Evolutionary conservation across 2,888 invertebrate genomes (phyloP), one percentile per base, ranked within the genome.

Genomic region (Lochmaea crataegi): DNA sequence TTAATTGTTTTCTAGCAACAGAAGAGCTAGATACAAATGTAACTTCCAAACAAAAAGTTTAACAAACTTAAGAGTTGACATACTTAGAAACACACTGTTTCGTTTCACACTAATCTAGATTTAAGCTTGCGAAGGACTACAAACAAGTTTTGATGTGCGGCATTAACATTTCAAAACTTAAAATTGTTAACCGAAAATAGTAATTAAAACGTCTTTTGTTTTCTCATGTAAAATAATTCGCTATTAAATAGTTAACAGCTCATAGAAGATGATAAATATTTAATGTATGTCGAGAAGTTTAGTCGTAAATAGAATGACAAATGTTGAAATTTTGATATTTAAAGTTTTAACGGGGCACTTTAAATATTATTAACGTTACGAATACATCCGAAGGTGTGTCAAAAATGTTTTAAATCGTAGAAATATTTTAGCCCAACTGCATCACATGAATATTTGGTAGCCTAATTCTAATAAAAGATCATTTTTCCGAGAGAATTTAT

Each of bases 91-190:
- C n/a, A n/a, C n/a, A n/a, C n/a, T n/a, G n/a, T n/a, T n/a, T n/a
- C n/a, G n/a, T n/a, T 45, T 16, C 11, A 41, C 53, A 69, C 53
- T 69, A 69, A 69, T 69, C 69, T 69, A 56, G 68, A 69, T 64
- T 69, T 69, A 69, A 69, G 63, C 22, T 53, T 53, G 58, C 38
- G 45, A n/a, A 67, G 38, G 26, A 38, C 12, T n/a, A 14, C 10
- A 12, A 67, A 63, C 53, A 41, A 69, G 51, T 69, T 63, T 51
- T 63, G 60, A 68, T 22, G 22, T 22, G n/a, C n/a, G 22, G 22
- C 48, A 48, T 14, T 45, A 45, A 22, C 61, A 18, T 60, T 61
- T 26, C 32, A 60, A n/a, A 51, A 68, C 53, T 68, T 61, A 68
- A 61, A 68, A 69, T 69, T 63, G 63, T 56, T 16, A 57, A 69